phyloP scores from a whole-genome alignment of 2,888 invertebrate species.

The Pheosia gnoma region DNA sequence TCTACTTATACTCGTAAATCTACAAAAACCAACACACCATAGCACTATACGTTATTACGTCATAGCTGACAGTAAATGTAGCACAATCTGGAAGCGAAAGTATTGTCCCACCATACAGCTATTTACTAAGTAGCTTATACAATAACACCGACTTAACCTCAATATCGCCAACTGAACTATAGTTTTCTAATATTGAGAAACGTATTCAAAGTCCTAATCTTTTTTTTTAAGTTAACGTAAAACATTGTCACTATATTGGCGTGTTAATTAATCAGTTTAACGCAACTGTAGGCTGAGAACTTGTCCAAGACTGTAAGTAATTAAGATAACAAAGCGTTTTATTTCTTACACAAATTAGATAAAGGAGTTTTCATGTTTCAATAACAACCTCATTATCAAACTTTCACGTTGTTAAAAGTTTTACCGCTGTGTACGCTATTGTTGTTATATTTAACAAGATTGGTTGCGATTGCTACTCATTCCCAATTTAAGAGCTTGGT shows the following conservation, averaged over 20 bases:
- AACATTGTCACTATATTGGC: too few species aligned
- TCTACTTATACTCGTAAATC: too few species aligned
- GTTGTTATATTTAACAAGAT: background rate
- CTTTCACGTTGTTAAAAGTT: background rate
- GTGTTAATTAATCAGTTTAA: too few species aligned
- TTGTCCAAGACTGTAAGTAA: background rate
- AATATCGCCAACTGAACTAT: background rate
- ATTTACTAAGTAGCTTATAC: background rate
- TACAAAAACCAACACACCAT: too few species aligned
- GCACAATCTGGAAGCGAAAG: background rate
- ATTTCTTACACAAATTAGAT: background rate
- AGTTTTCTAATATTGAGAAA: conserved; percentile 1
- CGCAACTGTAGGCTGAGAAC: too few species aligned
- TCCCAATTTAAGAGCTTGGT: too few species aligned
- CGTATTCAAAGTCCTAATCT: background rate
- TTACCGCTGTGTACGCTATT: background rate
- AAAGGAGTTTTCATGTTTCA: background rate
- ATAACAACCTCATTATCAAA: background rate
- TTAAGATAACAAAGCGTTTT: background rate
- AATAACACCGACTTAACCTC: background rate
- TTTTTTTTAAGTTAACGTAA: too few species aligned
- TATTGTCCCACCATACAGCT: background rate
- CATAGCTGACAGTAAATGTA: too few species aligned
- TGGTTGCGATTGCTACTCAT: too few species aligned
- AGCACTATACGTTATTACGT: too few species aligned